Evolutionary conservation across 2,888 invertebrate species (phyloP), one percentile per base, ranked within the genome.

Genomic region (Vanessa cardui): DNA sequence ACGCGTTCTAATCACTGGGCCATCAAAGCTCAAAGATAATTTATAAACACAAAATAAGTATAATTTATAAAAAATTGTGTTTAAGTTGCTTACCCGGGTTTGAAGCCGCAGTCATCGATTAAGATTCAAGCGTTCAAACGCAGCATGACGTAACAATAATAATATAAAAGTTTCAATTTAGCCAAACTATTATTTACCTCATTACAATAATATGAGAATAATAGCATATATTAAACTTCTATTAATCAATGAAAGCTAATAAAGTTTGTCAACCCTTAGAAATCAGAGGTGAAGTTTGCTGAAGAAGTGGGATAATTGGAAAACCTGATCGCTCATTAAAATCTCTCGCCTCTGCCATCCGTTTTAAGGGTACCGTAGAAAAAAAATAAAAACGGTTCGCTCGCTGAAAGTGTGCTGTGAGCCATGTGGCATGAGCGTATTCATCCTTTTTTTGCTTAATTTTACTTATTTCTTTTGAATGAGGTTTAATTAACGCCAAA

Each of bases 251-350:
- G 8, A 12, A n/a, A 50, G 33, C 20, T 64, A 58, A 49, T 58
- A 58, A 58, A 58, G 16, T 31, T n/a, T 45, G 39, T 59, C 59
- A 59, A 59, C n/a, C 59, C 26, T 2, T 66, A 61, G 45, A 66
- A 63, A 63, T 66, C 63, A 61, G 63, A 61, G 63, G 63, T 63
- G 47, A 63, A 69, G 54, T 66, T 60, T 52, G 33, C 62, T 86
- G 86, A 86, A 85, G 85, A 85, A 80, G 54, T 33, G 81, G 84
- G 86, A 88, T 90, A 90, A 91, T 90, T 92, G 90, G 90, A 92
- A 91, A 91, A 84, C 84, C 88, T 85, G 89, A 91, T 91, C 90
- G 90, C 87, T 90, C 90, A 90, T 91, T 91, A 91, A 90, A 90
- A 90, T 90, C 91, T 89, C 85, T 85, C 85, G 85, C 81, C 83